Conservation (phyloP, 2,797 vertebrate genomes). For the Borostomias antarcticus region DNA sequence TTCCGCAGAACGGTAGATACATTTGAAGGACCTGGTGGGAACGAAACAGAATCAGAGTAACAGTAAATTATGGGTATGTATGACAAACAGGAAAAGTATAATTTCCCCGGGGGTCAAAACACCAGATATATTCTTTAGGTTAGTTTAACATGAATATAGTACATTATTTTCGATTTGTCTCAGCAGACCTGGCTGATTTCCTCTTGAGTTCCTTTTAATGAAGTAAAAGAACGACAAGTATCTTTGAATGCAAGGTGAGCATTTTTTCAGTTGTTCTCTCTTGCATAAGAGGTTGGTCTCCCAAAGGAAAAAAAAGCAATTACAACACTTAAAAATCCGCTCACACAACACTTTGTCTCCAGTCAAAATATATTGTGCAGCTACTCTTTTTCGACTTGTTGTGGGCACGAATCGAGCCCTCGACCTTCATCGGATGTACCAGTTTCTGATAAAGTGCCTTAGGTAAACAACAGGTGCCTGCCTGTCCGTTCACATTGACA, state of each 20-base stretch:
- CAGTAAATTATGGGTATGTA: not conserved
- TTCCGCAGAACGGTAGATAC: slow-evolving; percentile 79
- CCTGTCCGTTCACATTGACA: too few species aligned
- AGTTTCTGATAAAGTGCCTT: too few species aligned
- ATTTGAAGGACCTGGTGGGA: slow-evolving; percentile 76
- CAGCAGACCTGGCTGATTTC: slow-evolving; percentile 11
- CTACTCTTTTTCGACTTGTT: too few species aligned
- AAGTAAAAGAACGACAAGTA: slow-evolving; percentile 30
- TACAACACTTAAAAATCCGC: too few species aligned
- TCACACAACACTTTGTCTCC: too few species aligned
- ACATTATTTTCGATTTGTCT: slow-evolving; percentile 9
- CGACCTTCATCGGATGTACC: too few species aligned
- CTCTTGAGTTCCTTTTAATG: slow-evolving; percentile 33
- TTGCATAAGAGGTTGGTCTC: not conserved
- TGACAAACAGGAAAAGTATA: slow-evolving; percentile 8
- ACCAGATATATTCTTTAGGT: not conserved
- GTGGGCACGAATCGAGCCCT: too few species aligned
- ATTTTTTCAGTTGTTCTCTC: not conserved
- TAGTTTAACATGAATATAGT: not conserved
- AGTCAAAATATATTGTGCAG: too few species aligned
- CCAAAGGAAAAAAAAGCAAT: not conserved
- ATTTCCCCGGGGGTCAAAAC: not conserved
- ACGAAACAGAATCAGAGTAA: too few species aligned
- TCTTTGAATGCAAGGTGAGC: slow-evolving; percentile 15
- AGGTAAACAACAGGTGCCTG: too few species aligned